Evolutionary conservation across 2,113 vertebrate genomes (phyloP).

Genomic region (Vulpes lagopus): DNA sequence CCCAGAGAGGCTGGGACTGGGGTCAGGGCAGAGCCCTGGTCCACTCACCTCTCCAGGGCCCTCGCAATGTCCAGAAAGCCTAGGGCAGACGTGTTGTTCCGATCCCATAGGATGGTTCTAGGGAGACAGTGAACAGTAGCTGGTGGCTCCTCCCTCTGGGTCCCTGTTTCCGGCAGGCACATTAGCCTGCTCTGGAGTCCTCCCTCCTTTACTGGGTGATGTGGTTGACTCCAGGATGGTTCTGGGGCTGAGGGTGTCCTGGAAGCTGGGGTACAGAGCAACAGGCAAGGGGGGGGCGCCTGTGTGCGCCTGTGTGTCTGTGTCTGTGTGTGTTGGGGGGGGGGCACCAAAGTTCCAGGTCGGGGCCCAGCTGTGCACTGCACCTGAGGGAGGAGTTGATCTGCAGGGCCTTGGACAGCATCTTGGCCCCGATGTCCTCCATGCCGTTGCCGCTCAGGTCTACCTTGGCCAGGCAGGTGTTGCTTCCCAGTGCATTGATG

Average conservation of each 20-base stretch:
- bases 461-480: constrained; percentile 92
- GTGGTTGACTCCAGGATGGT: neutral
- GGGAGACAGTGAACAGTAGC: constrained; percentile 6
- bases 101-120: constrained; percentile 95
- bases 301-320: neutral
- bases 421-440: constrained; percentile 94
- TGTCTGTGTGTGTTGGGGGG: too few relatives aligned
- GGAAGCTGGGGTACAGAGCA: neutral
- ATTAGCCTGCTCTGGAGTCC: neutral
- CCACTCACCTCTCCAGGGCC: constrained; percentile 94
- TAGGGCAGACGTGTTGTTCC: constrained; percentile 92
- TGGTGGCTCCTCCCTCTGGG: neutral
- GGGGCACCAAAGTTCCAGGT: neutral
- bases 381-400: constrained; percentile 95
- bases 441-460: constrained; percentile 95
- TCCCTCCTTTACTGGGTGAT: neutral
- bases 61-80: constrained; percentile 95
- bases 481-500: constrained; percentile 94
- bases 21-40: neutral
- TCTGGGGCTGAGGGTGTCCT: neutral
- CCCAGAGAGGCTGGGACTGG: neutral
- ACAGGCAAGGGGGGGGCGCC: neutral
- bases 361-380: neutral
- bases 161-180: neutral
- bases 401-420: constrained; percentile 95